These are phyloP conservation scores for Aporophyla lueneburgensis DNA, from an alignment of 2,888 invertebrate species.

Conservation along the genomic window DNA sequence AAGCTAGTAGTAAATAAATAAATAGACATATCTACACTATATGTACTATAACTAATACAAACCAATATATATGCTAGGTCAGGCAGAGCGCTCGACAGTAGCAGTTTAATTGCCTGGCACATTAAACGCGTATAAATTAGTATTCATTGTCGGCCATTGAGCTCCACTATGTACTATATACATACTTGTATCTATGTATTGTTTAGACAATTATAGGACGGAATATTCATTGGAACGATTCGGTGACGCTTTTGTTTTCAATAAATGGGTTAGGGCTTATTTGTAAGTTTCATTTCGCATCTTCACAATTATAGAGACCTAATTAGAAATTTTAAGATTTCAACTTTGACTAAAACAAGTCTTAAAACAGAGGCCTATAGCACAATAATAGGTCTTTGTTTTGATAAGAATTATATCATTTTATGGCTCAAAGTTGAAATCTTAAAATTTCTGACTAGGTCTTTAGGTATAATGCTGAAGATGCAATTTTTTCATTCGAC, in stretches of 20 bases:
- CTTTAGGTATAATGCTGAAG: too few relatives aligned
- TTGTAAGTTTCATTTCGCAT: background rate
- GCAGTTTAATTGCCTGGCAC: slow-evolving; percentile 88
- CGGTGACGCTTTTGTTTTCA: slow-evolving; percentile 5
- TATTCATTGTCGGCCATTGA: slow-evolving; percentile 87
- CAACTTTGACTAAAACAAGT: too few relatives aligned
- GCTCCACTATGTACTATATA: slow-evolving; percentile 53
- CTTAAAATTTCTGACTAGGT: too few relatives aligned
- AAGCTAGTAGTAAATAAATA: too few relatives aligned
- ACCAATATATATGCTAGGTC: slow-evolving; percentile 52
- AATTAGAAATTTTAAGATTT: too few relatives aligned
- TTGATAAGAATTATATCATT: too few relatives aligned
- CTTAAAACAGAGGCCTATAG: too few relatives aligned
- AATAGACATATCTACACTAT: too few relatives aligned
- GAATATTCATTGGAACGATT: slow-evolving; percentile 41
- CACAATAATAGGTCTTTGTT: too few relatives aligned
- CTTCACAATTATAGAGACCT: too few relatives aligned
- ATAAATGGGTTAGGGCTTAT: background rate
- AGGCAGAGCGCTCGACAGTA: slow-evolving; percentile 66
- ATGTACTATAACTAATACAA: background rate
- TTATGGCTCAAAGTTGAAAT: too few relatives aligned
- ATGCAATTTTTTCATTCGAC: too few relatives aligned
- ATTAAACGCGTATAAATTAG: slow-evolving; percentile 87
- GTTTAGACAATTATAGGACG: slow-evolving; percentile 36
- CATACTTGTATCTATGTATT: slow-evolving; percentile 29